A percentile compares a stretch with the other conserved stretches of the same genome.
Conservation (phyloP, 2,888 invertebrate species). For the Tenthredo distinguenda region DNA sequence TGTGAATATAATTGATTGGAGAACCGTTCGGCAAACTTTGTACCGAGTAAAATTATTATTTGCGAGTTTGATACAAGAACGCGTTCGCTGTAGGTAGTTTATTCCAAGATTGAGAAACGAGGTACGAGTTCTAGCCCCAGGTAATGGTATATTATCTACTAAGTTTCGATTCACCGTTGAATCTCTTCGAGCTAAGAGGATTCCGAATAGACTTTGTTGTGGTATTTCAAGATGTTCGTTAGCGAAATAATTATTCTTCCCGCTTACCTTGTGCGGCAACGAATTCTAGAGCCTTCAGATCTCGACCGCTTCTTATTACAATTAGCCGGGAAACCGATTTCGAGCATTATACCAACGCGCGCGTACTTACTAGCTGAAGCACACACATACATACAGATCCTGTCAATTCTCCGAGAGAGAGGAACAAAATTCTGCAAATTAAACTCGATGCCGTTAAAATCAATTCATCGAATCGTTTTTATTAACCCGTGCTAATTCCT, state of each 20-base stretch:
- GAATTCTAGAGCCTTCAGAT: conserved; percentile 44
- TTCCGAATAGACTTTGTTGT: conserved; percentile 71
- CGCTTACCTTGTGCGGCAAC: conserved; percentile 12
- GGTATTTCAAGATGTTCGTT: conserved; percentile 72
- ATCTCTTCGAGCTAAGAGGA: conserved; percentile 63
- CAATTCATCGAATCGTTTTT: background rate
- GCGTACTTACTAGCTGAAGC: background rate
- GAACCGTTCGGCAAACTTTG: background rate
- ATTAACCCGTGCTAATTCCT: background rate
- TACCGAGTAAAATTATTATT: background rate
- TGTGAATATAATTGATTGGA: background rate
- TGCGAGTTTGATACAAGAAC: background rate
- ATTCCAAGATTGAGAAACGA: background rate
- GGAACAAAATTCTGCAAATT: too few species aligned
- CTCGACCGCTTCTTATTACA: conserved; percentile 29
- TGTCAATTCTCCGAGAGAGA: background rate
- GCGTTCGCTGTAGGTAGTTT: background rate
- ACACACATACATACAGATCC: background rate
- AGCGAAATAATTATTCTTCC: conserved; percentile 64
- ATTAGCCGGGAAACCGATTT: conserved; percentile 40
- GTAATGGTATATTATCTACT: background rate
- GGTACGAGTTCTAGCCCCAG: background rate
- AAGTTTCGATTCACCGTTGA: conserved; percentile 34
- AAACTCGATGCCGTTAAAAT: too few species aligned
- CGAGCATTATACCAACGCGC: conserved; percentile 19